Evolutionary conservation across 2,888 invertebrate species (phyloP), one percentile per base, ranked within the genome.

Genomic region (Anoncus sp.): DNA sequence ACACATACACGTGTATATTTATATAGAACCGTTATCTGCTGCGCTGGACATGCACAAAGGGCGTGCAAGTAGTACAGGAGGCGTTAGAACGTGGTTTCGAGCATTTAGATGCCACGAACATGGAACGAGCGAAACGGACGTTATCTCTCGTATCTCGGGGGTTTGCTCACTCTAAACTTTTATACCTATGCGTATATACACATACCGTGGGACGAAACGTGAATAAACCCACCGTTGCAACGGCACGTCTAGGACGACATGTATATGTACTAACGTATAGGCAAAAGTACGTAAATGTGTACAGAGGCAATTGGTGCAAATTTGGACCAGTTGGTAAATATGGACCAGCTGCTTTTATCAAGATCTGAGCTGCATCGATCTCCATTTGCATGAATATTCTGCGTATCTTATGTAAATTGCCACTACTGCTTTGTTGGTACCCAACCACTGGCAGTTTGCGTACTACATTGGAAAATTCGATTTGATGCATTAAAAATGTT

Each of bases 121-220:
- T 16, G n/a, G 43, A 18, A 20, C 63, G 40, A 57, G 31, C 14
- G 45, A 69, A 73, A 77, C 67, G 63, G 62, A 73, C 77, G 49
- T 72, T 77, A 77, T 77, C 77, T 77, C 47, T 67, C 67, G 24
- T 57, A 73, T 73, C 77, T 63, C 51, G 71, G 55, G 66, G 55
- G 66, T 67, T 59, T 57, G 55, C 72, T 67, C 38, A 20, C 24
- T 55, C 31, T 6, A 57, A 57, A 62, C 55, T 72, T 77, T 77
- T 51, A 35, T n/a, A n/a, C n/a, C n/a, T n/a, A n/a, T n/a, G n/a
- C 47, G 14, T 40, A 20, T 0, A 18, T 27, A 16, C 16, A 38
- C 7, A 31, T 57, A 38, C 55, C 20, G 49, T 6, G 43, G 27
- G 18, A 24, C 45, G 24, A 45, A 47, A 60, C 43, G 60, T n/a